These are phyloP conservation scores for Drosophila kurseongensis DNA, from an alignment of 1,140 invertebrate genomes.

Conservation along the genomic window DNA sequence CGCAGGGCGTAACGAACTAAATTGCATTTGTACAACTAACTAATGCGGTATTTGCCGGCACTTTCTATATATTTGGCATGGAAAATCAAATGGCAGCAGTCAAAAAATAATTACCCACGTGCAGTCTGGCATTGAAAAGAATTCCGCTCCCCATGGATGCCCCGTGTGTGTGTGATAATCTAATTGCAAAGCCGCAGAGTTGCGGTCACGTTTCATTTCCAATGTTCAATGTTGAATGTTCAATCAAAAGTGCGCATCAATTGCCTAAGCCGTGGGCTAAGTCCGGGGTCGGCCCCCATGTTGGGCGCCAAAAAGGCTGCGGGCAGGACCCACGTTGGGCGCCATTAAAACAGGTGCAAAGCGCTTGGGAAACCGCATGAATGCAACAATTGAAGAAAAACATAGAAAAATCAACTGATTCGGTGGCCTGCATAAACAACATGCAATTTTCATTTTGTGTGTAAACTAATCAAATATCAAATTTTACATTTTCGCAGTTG, in stretches of 20 bases:
- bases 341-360: constrained; percentile 20
- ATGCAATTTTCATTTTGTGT: constrained; percentile 61
- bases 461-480: constrained; percentile 75
- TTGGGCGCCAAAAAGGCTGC: background rate
- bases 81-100: constrained; percentile 62
- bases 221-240: constrained; percentile 72
- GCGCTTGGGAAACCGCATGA: constrained; percentile 42
- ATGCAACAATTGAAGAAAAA: constrained; percentile 46
- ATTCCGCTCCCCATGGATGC: constrained; percentile 9
- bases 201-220: constrained; percentile 73
- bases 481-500: constrained; percentile 35
- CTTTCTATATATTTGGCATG: constrained; percentile 46
- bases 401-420: constrained; percentile 30
- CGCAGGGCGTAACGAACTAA: constrained; percentile 80
- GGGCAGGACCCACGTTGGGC: background rate
- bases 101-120: constrained; percentile 72
- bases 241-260: constrained; percentile 68
- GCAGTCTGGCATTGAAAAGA: constrained; percentile 41
- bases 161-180: constrained; percentile 71
- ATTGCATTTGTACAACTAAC: constrained; percentile 80
- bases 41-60: constrained; percentile 68
- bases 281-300: background rate
- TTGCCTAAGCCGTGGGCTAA: constrained; percentile 37
- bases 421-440: constrained; percentile 45
- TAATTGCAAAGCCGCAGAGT: constrained; percentile 81